Percentiles rank a stretch among this genome's conserved stretches.
These are phyloP conservation scores for Cyphomyrus discorhynchus DNA, from an alignment of 2,113 vertebrate species.

Conservation along the genomic window DNA sequence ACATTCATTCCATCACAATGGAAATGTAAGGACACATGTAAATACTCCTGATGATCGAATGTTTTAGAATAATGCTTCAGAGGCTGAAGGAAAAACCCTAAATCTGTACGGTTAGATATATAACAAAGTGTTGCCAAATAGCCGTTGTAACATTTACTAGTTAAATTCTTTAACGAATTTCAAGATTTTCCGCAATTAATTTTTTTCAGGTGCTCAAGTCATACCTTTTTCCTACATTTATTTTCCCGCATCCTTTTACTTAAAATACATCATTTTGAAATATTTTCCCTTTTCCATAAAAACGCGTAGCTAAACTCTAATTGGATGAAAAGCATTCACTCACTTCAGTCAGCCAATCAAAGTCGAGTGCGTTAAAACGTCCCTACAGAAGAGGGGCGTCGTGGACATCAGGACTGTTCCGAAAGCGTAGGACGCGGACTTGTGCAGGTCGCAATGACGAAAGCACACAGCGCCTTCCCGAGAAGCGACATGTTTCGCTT, in stretches of 20 bases:
- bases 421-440: constrained; percentile 7
- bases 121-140: not conserved
- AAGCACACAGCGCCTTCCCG: constrained; percentile 28
- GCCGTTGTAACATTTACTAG: not conserved
- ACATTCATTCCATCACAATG: not conserved
- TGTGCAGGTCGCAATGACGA: constrained; percentile 39
- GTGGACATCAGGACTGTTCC: not conserved
- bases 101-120: not conserved
- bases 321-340: not conserved
- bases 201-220: not conserved
- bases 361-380: not conserved
- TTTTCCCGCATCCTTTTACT: not conserved
- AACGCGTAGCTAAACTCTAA: not conserved
- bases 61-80: not conserved
- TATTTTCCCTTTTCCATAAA: not conserved
- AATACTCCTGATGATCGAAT: not conserved
- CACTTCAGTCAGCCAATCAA: not conserved
- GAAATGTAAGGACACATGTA: not conserved
- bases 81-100: not conserved
- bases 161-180: not conserved
- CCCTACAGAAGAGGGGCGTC: not conserved
- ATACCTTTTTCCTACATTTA: not conserved
- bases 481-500: constrained; percentile 13
- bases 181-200: not conserved
- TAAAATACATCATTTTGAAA: not conserved